A percentile compares a stretch with the other conserved stretches of the same genome.
Conservation (phyloP, 2,113 vertebrate species). For the Rhinolophus sinicus region DNA sequence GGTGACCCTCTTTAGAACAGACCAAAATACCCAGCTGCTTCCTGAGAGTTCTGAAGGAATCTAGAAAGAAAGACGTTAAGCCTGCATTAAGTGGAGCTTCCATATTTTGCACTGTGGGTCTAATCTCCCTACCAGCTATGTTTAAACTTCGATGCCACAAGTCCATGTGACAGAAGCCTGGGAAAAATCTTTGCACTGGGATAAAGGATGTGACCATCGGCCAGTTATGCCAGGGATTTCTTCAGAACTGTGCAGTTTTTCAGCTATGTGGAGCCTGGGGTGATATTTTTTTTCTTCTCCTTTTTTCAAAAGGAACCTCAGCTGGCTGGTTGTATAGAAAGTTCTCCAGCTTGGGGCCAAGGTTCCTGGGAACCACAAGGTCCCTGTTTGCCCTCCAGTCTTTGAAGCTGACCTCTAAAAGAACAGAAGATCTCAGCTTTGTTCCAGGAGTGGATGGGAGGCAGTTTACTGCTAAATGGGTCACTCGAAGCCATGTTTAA, state of each 20-base stretch:
- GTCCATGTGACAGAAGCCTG: neutral
- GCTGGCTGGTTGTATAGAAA: neutral
- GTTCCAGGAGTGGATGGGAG: neutral
- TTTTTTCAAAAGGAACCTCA: neutral
- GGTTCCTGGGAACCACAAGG: neutral
- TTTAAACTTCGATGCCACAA: neutral
- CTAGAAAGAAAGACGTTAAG: neutral
- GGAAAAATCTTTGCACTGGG: neutral
- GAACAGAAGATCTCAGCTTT: neutral
- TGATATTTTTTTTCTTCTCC: neutral
- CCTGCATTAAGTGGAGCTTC: neutral
- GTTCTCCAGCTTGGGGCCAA: neutral
- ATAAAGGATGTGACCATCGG: neutral
- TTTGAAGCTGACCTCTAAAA: conserved; percentile 3
- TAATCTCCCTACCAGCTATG: neutral
- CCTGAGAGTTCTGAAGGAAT: neutral
- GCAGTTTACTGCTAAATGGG: neutral
- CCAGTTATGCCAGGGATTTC: neutral
- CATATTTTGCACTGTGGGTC: neutral
- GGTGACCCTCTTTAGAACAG: neutral
- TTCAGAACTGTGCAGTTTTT: neutral
- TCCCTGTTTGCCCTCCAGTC: neutral
- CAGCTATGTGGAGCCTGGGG: neutral
- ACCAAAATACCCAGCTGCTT: neutral
- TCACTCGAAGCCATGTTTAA: neutral